Evolutionary conservation across 2,888 invertebrate species (phyloP), one percentile per base, ranked within the genome.

Genomic region (Drosophila testacea): DNA sequence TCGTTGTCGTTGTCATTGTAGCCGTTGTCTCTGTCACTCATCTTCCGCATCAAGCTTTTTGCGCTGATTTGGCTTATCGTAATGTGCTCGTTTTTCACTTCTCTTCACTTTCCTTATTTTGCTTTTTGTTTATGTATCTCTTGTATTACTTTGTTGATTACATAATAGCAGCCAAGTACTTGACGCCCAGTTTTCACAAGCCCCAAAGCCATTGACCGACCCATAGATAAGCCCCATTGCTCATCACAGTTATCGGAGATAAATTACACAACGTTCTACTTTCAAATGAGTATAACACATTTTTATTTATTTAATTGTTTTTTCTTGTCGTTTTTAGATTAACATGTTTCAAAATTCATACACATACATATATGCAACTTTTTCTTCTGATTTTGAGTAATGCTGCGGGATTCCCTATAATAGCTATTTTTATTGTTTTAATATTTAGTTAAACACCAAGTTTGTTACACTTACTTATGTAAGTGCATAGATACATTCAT

Each of bases 261-360:
- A 66, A 63, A 50, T 55, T n/a, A 66, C 28, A 54, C 63, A 73
- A 63, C 46, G 63, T 44, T 59, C 61, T 28, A 57, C 72, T 76
- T 75, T 63, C 22, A 60, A 50, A 47, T 60, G 75, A 61, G 50
- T 63, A 76, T 39, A 73, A 71, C 64, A 63, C 62, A 46, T 55
- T 34, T 54, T 32, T 32, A 10, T 56, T 78, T 70, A 52, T 67
- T 54, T 83, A 66, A 77, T 73, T 71, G 61, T 32, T 50, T 77
- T 73, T 65, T 44, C n/a, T 64, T 73, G 63, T 56, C 50, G 42
- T 7, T 34, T 78, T 69, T 51, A 56, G 81, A 52, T 81, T 83
- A 88, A 87, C 81, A 86, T 83, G 74, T 62, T 70, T 72, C 86
- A 57, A 77, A 69, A 83, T 83, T 83, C 85, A 46, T 55, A 57